Base-by-base conservation (phyloP, 30 jellyfish, hydroid and myxozoan genomes). In the Kudoa iwatai region DNA sequence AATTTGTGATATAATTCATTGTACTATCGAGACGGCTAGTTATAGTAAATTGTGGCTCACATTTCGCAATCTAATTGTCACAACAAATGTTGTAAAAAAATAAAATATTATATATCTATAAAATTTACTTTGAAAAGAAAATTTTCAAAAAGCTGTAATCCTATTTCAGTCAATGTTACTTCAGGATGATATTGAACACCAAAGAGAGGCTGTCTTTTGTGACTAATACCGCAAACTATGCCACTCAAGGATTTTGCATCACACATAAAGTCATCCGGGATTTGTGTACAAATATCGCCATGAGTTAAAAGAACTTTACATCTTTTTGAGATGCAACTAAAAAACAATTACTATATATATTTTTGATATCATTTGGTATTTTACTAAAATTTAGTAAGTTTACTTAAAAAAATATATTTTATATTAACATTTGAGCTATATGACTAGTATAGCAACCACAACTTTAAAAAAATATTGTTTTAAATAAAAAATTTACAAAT, bases 151-250 rank as follows among this genome's bases (percentile, higher is more conserved):
- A 67, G 49, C 15, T 17, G 48, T n/a, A 30, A 57, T 11, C 90
- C 90, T 41, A 53, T 57, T 11, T 41, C 53, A 15, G 90, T 43
- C 26, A 67, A 56, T 47, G 57, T 84, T 40, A 67, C 90, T 47
- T 67, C 90, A 24, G 90, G 90, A 50, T 67, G 90, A 45, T 50
- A 67, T 39, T 67, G 90, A 18, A 67, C 69, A 2, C 90, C 90
- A 41, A 45, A 59, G 7, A 53, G 40, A 32, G 33, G 59, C 38
- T 44, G 53, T 9, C 49, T 42, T 20, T 39, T 51, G 45, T 53
- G 28, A 43, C 54, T 82, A 24, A 67, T 39, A 19, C 59, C 84
- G 36, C 11, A 7, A 28, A 13, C 36, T 7, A 28, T n/a, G 11
- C n/a, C 11, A 28, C n/a, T 28, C n/a, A n/a, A 28, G 9, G 36